phyloP scores from a whole-genome alignment of 2,113 vertebrate genomes.

The Smithornis capensis region DNA sequence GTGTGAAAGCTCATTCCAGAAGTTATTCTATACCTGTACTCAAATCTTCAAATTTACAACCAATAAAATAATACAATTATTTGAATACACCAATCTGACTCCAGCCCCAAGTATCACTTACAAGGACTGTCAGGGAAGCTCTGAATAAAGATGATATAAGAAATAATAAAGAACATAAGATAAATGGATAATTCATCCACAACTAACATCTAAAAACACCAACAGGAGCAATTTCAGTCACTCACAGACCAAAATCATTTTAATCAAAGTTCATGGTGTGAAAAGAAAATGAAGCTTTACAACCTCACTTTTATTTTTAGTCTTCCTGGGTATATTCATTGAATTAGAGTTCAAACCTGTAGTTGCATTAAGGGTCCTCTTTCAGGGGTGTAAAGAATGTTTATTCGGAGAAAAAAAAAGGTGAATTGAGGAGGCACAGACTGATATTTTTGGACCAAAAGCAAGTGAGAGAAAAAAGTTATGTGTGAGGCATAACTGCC shows the following conservation, averaged over 20 bases:
- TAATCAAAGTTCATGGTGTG: background rate
- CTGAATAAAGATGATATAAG: background rate
- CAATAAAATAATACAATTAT: background rate
- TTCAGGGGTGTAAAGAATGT: background rate
- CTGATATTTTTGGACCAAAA: background rate
- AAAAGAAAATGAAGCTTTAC: background rate
- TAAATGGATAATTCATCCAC: background rate
- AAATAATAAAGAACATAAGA: background rate
- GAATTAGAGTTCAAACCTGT: background rate
- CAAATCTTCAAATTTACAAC: background rate
- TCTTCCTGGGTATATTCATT: background rate
- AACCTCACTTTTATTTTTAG: background rate
- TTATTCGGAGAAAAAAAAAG: background rate
- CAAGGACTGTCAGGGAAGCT: background rate
- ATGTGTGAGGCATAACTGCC: slow-evolving; percentile 29
- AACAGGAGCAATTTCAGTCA: background rate
- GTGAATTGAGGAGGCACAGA: background rate
- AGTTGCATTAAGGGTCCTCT: background rate
- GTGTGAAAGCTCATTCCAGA: background rate
- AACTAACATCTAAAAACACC: background rate
- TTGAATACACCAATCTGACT: background rate
- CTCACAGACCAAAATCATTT: background rate
- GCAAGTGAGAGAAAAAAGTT: rapidly evolving
- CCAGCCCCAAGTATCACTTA: rapidly evolving
- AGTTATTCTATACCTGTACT: background rate